Evolutionary conservation across 2,797 vertebrate genomes (phyloP).

Genomic region (Lophura swinhoii): DNA sequence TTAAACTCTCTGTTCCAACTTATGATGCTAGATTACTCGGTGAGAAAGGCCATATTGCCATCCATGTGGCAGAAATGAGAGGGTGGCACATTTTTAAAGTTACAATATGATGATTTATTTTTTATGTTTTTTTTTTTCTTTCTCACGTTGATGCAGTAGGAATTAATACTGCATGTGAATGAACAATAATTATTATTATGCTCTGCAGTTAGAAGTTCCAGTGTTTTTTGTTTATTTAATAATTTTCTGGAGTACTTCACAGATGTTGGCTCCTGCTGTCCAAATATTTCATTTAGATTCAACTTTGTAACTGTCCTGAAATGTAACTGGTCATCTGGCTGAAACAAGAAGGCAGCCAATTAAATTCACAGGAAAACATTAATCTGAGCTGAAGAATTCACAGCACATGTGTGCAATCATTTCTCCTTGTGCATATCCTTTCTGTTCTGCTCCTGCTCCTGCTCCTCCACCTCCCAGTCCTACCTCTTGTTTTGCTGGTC

Average conservation of each 20-base stretch:
- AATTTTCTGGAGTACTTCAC: constrained; percentile 69
- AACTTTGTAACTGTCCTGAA: constrained; percentile 65
- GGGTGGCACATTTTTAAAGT: background rate
- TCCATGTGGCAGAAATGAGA: background rate
- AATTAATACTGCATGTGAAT: constrained; percentile 32
- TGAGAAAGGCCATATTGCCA: background rate
- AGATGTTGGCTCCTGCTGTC: constrained; percentile 46
- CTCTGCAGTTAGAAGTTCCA: constrained; percentile 37
- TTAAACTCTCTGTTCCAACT: background rate
- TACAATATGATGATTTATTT: background rate
- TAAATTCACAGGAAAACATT: constrained; percentile 78
- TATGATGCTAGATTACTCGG: background rate
- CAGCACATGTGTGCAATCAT: constrained; percentile 72
- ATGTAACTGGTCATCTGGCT: constrained; percentile 66
- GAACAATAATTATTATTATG: constrained; percentile 19
- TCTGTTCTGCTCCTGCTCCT: constrained; percentile 53
- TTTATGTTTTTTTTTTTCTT: background rate
- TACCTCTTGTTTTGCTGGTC: background rate
- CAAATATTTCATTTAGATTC: constrained; percentile 69
- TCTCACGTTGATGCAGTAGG: background rate
- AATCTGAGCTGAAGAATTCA: constrained; percentile 71
- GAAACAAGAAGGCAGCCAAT: constrained; percentile 63
- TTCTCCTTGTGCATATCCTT: constrained; percentile 51
- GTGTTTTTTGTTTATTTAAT: constrained; percentile 63
- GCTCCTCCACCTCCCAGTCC: constrained; percentile 20